A percentile compares a stretch with the other conserved stretches of the same genome.
These are phyloP conservation scores for Syngnathoides biaculeatus DNA, from an alignment of 2,113 vertebrate genomes.

Conservation along the genomic window DNA sequence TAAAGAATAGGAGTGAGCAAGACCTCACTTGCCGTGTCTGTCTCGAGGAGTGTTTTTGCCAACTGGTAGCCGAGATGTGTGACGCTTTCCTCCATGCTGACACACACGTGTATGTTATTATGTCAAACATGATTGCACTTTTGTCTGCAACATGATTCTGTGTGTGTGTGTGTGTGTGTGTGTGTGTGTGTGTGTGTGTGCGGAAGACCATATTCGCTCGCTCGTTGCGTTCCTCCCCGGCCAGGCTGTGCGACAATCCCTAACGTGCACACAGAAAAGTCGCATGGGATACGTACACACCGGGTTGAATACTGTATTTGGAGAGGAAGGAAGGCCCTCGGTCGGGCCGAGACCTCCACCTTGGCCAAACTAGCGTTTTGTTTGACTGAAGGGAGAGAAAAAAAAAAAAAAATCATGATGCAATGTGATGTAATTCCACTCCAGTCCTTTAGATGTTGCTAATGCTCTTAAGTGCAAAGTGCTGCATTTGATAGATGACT, in stretches of 20 bases:
- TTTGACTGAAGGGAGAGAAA: no score
- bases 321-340: neutral
- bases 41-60: slow-evolving; percentile 7
- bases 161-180: slow-evolving; percentile 18
- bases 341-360: no score
- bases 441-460: neutral
- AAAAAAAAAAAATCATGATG: no score
- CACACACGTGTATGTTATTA: slow-evolving; percentile 44
- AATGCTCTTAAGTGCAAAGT: no score
- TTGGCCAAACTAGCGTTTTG: no score
- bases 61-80: slow-evolving; percentile 44
- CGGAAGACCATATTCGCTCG: neutral
- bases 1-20: neutral
- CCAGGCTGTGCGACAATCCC: no score
- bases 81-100: slow-evolving; percentile 32
- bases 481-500: no score
- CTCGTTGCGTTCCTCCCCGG: no score
- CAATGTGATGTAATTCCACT: neutral
- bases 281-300: no score
- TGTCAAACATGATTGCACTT: slow-evolving; percentile 32
- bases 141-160: slow-evolving; percentile 35
- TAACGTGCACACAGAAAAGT: no score
- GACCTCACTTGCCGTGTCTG: neutral
- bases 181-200: slow-evolving; percentile 16
- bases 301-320: no score